Conservation (phyloP, 2,113 vertebrate genomes). For the Pleuronectes platessa region DNA sequence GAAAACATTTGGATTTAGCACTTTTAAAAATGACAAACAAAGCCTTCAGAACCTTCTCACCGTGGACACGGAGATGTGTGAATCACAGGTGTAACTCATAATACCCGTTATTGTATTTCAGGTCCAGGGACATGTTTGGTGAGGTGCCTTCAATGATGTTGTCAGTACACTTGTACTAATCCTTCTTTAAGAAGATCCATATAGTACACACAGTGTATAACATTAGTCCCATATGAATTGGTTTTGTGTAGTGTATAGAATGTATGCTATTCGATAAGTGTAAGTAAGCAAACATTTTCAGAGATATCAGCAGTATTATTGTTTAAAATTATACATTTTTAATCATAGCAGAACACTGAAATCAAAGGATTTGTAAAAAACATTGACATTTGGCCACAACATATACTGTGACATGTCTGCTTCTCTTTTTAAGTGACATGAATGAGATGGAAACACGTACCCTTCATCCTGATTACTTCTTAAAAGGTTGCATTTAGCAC, state of each 20-base stretch:
- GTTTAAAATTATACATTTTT: constrained; percentile 17
- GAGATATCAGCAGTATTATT: constrained; percentile 22
- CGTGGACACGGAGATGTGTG: no score
- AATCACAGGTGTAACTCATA: no score
- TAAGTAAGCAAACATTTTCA: constrained; percentile 22
- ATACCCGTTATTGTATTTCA: no score
- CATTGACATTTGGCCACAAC: not conserved
- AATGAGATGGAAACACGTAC: constrained; percentile 6
- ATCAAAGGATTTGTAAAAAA: constrained; percentile 29
- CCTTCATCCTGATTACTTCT: not conserved
- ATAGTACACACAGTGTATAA: no score
- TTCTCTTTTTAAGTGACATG: not conserved
- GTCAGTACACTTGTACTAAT: no score
- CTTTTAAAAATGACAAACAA: not conserved
- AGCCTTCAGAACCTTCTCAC: no score
- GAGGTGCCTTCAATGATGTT: no score
- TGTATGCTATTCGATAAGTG: not conserved
- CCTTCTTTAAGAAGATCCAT: no score
- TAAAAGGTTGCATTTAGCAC: constrained; percentile 8
- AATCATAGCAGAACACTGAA: constrained; percentile 21
- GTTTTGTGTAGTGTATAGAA: not conserved
- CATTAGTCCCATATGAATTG: not conserved
- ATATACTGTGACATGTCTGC: not conserved
- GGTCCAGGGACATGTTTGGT: no score
- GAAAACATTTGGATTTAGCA: not conserved